A percentile compares a stretch with the other conserved stretches of the same genome.
phyloP scores from a whole-genome alignment of 2,797 vertebrate genomes.

The Brachyrhaphis roseni region DNA sequence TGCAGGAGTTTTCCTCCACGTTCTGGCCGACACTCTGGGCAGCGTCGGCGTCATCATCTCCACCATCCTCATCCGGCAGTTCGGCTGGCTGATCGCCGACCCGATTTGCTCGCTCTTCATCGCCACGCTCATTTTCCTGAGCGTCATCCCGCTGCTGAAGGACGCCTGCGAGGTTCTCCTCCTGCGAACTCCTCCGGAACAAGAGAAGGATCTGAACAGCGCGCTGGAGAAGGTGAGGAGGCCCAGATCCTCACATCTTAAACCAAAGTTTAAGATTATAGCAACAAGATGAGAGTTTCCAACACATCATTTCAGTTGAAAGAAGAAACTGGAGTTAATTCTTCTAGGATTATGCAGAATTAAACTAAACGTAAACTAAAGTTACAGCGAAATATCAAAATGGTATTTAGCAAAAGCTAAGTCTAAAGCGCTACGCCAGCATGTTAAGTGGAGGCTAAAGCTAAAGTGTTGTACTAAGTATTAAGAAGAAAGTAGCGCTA shows the following conservation, averaged over 20 bases:
- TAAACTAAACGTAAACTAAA: not conserved
- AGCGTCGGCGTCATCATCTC: constrained; percentile 98
- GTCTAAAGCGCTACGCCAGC: not conserved
- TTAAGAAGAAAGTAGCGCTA: not conserved
- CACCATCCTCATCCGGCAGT: constrained; percentile 96
- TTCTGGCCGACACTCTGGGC: constrained; percentile 96
- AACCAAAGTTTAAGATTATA: not conserved
- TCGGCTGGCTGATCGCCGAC: constrained; percentile 97
- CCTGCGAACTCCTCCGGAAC: constrained; percentile 88
- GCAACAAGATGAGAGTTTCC: not conserved
- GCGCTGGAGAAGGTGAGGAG: constrained; percentile 92
- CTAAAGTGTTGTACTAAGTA: not conserved
- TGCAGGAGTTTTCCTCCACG: constrained; percentile 94
- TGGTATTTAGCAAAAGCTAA: not conserved
- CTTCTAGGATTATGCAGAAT: too few species aligned
- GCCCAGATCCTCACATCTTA: not conserved
- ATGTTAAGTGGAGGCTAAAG: not conserved
- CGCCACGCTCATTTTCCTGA: constrained; percentile 93
- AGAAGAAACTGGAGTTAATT: not conserved
- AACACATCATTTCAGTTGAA: not conserved
- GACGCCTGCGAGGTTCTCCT: constrained; percentile 95
- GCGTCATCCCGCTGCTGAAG: constrained; percentile 94
- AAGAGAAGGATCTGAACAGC: constrained; percentile 90
- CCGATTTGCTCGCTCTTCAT: constrained; percentile 98
- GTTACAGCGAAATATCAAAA: not conserved